Percentiles rank a stretch among this genome's conserved stretches.
Evolutionary conservation across 2,888 invertebrate species (phyloP).

Genomic region (Mythimna albipuncta): DNA sequence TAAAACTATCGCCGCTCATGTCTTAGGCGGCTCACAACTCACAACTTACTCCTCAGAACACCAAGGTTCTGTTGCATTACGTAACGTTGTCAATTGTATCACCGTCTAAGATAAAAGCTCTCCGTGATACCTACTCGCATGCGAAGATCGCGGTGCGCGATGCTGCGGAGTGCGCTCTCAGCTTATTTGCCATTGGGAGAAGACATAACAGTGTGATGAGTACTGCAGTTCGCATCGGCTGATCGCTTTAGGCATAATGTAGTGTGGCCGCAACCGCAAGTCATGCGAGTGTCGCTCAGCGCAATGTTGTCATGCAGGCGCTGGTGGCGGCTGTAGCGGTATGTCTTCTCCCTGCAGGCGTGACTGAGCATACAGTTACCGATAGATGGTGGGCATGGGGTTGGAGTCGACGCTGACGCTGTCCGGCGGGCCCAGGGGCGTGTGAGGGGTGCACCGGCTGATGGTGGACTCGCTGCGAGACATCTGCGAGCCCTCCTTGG

Average conservation of each 20-base stretch:
- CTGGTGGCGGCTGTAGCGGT: constrained; percentile 50
- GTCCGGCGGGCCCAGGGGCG: constrained; percentile 90
- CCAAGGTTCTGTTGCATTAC: constrained; percentile 1
- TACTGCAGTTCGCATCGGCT: constrained; percentile 33
- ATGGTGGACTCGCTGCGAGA: constrained; percentile 94
- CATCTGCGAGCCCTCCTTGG: constrained; percentile 90
- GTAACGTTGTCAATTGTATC: constrained; percentile 26
- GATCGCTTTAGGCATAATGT: constrained; percentile 33
- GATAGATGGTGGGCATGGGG: constrained; percentile 96
- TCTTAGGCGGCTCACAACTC: constrained; percentile 56
- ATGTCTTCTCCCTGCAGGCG: constrained; percentile 79
- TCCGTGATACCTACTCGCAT: constrained; percentile 85
- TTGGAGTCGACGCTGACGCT: constrained; percentile 96
- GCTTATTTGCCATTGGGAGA: constrained; percentile 80
- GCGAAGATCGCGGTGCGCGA: constrained; percentile 88
- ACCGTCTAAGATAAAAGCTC: constrained; percentile 68
- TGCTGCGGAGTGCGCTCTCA: constrained; percentile 85
- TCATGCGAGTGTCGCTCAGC: constrained; percentile 47
- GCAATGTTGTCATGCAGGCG: constrained; percentile 52
- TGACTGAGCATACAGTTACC: constrained; percentile 91
- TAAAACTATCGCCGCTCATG: constrained; percentile 67
- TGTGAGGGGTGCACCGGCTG: constrained; percentile 89
- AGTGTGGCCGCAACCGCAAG: constrained; percentile 13
- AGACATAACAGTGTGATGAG: constrained; percentile 72
- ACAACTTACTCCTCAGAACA: constrained; percentile 13